Conservation (phyloP, 2,797 vertebrate genomes). For the Bucorvus abyssinicus region DNA sequence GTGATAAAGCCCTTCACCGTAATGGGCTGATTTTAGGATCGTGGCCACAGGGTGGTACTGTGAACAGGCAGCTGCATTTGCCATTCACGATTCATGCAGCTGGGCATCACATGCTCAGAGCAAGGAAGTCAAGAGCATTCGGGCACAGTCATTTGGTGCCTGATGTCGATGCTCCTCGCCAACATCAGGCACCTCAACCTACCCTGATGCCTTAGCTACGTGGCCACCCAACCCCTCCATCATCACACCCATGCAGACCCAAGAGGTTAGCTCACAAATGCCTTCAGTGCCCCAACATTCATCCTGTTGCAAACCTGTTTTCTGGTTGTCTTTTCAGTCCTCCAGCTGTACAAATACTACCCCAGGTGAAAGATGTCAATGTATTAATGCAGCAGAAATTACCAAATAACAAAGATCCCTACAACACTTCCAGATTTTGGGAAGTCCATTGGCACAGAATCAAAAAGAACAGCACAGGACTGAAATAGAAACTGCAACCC, state of each 20-base stretch:
- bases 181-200: background rate
- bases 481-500: background rate
- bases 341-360: background rate
- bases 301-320: background rate
- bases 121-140: background rate
- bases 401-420: background rate
- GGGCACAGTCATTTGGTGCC: background rate
- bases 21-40: background rate
- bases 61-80: background rate
- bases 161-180: rapidly evolving
- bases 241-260: background rate
- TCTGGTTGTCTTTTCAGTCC: background rate
- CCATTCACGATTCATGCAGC: rapidly evolving
- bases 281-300: background rate
- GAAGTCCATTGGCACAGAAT: background rate
- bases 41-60: background rate
- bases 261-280: background rate
- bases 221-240: background rate
- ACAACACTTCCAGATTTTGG: background rate
- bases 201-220: background rate
- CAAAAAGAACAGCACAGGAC: background rate
- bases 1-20: background rate
- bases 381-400: background rate
- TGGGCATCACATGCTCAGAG: background rate
- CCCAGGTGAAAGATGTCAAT: background rate